phyloP scores from a whole-genome alignment of 2,888 invertebrate genomes.

The Glomeris marginata region DNA sequence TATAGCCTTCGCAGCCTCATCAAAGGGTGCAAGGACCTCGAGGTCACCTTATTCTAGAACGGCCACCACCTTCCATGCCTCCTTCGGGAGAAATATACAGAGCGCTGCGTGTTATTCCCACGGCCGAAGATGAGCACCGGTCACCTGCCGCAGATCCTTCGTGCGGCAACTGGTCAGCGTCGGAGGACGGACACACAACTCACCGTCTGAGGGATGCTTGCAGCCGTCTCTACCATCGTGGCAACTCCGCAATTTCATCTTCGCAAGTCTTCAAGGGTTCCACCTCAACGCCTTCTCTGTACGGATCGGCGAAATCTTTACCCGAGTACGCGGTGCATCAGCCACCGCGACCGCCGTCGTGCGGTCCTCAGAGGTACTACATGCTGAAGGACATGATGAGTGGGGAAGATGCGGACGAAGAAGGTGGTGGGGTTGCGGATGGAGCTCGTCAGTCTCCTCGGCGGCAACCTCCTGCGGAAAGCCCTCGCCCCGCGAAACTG shows the following conservation, averaged over 20 bases:
- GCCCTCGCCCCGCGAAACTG: conserved; percentile 14
- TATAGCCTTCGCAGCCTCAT: conserved; percentile 13
- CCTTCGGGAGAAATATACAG: not conserved
- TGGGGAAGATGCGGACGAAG: conserved; percentile 1
- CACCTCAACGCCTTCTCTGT: not conserved
- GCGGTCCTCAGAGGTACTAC: conserved; percentile 7
- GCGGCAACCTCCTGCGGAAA: not conserved
- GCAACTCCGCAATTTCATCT: conserved; percentile 1
- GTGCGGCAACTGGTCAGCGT: not conserved
- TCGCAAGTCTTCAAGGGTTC: not conserved
- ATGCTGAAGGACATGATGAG: conserved; percentile 10
- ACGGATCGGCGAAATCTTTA: conserved; percentile 2
- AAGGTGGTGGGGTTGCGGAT: not conserved
- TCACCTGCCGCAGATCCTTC: not conserved
- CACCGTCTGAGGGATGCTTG: conserved; percentile 5
- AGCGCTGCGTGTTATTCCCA: not conserved
- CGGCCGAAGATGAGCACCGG: not conserved
- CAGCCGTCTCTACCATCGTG: conserved; percentile 1
- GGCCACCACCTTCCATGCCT: not conserved
- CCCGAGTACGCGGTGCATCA: too few relatives aligned
- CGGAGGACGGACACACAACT: not conserved
- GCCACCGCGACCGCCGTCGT: too few relatives aligned
- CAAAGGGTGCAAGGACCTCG: conserved; percentile 10
- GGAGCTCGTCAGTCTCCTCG: not conserved
- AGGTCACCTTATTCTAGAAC: conserved; percentile 9